These are phyloP conservation scores for Ataeniobius toweri DNA, from an alignment of 2,797 vertebrate species.

Conservation along the genomic window DNA sequence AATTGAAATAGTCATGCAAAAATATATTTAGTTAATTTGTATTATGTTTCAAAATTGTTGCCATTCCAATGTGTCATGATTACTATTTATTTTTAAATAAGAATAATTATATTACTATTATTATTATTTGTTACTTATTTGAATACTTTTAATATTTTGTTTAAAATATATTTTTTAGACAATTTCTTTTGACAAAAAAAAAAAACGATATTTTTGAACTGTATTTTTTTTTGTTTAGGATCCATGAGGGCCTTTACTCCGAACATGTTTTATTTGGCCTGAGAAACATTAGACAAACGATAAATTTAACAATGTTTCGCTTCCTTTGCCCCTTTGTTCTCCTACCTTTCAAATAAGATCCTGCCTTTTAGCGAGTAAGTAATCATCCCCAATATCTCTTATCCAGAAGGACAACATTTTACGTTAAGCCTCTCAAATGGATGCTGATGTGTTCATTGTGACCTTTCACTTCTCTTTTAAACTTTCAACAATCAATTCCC, in stretches of 20 bases:
- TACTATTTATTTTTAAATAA: neutral
- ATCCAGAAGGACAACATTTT: neutral
- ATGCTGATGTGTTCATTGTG: constrained; percentile 27
- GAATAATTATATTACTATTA: neutral
- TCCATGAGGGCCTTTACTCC: neutral
- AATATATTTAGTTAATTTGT: neutral
- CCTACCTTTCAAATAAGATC: neutral
- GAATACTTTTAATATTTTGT: neutral
- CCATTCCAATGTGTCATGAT: neutral
- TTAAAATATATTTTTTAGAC: neutral
- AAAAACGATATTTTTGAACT: neutral
- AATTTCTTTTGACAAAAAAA: neutral
- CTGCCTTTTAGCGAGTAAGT: neutral
- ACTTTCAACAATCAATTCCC: constrained; percentile 54
- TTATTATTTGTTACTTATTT: neutral
- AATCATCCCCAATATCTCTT: neutral
- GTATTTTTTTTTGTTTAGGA: neutral
- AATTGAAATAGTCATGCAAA: neutral
- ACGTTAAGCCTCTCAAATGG: neutral
- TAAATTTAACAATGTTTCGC: neutral
- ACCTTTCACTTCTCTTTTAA: constrained; percentile 50
- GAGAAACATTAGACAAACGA: neutral
- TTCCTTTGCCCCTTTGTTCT: neutral
- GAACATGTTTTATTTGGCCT: neutral
- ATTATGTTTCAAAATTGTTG: neutral